A percentile compares a stretch with the other conserved stretches of the same genome.
Evolutionary conservation across 1,140 invertebrate species (phyloP).

Genomic region (Contarinia nasturtii): DNA sequence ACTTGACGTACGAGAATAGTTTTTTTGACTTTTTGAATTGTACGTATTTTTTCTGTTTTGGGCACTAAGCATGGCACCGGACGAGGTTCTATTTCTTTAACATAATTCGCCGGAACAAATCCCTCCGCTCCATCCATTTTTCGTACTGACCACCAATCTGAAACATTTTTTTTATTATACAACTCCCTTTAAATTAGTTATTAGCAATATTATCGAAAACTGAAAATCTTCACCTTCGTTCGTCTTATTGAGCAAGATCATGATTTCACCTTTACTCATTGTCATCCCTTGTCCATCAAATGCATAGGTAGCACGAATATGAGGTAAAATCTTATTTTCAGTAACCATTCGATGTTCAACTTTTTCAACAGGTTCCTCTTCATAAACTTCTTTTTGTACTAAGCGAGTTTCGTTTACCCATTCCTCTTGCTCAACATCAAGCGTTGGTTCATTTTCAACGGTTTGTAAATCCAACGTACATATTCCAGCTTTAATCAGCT

Average conservation of each 20-base stretch:
- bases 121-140: conserved; percentile 83
- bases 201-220: too few species aligned
- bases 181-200: too few species aligned
- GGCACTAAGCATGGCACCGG: conserved; percentile 57
- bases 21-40: conserved; percentile 72
- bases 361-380: conserved; percentile 72
- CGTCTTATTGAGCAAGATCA: conserved; percentile 86
- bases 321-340: conserved; percentile 72
- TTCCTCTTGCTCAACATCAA: conserved; percentile 48
- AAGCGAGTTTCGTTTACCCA: conserved; percentile 57
- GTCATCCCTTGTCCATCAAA: conserved; percentile 88
- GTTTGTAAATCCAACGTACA: conserved; percentile 46
- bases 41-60: conserved; percentile 62
- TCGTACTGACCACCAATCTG: conserved; percentile 95
- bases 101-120: conserved; percentile 95
- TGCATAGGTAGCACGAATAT: conserved; percentile 60
- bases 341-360: conserved; percentile 66
- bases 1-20: conserved; percentile 73
- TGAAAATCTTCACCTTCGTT: conserved; percentile 30
- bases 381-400: conserved; percentile 77
- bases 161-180: too few species aligned
- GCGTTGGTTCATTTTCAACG: conserved; percentile 38
- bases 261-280: conserved; percentile 79
- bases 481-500: conserved; percentile 60
- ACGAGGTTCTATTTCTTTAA: conserved; percentile 79